Conservation (phyloP, 2,113 vertebrate genomes). For the Tragulus kanchil region DNA sequence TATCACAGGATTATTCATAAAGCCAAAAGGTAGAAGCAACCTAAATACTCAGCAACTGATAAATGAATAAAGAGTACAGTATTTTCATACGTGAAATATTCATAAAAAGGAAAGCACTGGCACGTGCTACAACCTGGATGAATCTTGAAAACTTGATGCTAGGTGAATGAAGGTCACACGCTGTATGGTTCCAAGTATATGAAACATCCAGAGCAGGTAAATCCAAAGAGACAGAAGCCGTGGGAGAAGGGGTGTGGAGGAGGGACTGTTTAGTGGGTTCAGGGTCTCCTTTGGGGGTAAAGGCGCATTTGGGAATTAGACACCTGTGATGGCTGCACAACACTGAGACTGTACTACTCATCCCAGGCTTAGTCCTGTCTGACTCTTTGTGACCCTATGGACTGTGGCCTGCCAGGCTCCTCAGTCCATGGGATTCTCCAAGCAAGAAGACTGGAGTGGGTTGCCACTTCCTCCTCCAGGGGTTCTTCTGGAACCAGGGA, state of each 20-base stretch:
- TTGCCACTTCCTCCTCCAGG: background rate
- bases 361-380: accelerated
- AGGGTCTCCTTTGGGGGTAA: background rate
- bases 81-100: background rate
- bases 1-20: background rate
- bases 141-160: background rate
- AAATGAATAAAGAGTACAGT: background rate
- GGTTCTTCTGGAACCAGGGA: background rate
- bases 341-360: background rate
- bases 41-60: background rate
- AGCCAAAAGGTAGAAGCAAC: background rate
- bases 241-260: background rate
- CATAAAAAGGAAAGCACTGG: background rate
- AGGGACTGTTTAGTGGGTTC: background rate
- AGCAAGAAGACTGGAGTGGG: background rate
- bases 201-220: background rate
- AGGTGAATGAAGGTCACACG: background rate
- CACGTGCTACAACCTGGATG: background rate
- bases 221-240: background rate
- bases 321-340: background rate
- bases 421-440: background rate
- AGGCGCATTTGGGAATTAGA: background rate
- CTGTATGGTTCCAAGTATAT: background rate
- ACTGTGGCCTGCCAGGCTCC: background rate
- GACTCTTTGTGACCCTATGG: background rate